Evolutionary conservation across 1,140 invertebrate genomes (phyloP).

Genomic region (Lordiphosa clarofinis): DNA sequence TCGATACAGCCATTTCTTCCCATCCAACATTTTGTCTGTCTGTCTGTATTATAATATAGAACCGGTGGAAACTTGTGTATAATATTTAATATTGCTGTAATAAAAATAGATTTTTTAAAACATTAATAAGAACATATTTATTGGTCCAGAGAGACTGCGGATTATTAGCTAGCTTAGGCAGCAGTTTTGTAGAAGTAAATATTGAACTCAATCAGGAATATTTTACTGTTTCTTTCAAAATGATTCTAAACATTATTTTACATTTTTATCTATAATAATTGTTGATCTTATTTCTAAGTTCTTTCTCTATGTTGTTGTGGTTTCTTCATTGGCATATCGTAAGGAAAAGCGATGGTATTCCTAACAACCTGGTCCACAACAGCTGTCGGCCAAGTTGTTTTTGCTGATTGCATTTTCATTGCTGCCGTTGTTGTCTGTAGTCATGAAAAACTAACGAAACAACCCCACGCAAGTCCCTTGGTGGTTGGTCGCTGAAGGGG

Average conservation of each 20-base stretch:
- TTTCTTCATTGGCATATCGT: conserved; percentile 60
- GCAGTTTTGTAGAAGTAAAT: too few species aligned
- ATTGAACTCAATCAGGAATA: too few species aligned
- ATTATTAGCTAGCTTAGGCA: too few species aligned
- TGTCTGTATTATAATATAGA: too few species aligned
- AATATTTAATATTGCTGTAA: too few species aligned
- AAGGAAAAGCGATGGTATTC: conserved; percentile 26
- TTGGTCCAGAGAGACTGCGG: too few species aligned
- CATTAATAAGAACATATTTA: too few species aligned
- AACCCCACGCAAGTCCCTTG: conserved; percentile 36
- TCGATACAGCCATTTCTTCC: too few species aligned
- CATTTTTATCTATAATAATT: conserved; percentile 18
- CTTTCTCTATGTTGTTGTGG: conserved; percentile 18
- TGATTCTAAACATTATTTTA: neutral
- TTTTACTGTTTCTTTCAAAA: too few species aligned
- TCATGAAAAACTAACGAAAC: conserved; percentile 65
- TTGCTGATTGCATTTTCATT: conserved; percentile 47
- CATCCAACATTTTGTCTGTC: too few species aligned
- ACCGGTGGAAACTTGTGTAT: too few species aligned
- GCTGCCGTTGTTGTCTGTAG: conserved; percentile 17
- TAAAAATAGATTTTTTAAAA: too few species aligned
- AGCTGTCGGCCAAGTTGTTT: conserved; percentile 47
- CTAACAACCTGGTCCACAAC: conserved; percentile 31
- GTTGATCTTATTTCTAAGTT: conserved; percentile 25
- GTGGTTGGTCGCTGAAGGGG: conserved; percentile 40